Evolutionary conservation across 2,888 invertebrate species (phyloP).

Genomic region (Harpalus rufipes): DNA sequence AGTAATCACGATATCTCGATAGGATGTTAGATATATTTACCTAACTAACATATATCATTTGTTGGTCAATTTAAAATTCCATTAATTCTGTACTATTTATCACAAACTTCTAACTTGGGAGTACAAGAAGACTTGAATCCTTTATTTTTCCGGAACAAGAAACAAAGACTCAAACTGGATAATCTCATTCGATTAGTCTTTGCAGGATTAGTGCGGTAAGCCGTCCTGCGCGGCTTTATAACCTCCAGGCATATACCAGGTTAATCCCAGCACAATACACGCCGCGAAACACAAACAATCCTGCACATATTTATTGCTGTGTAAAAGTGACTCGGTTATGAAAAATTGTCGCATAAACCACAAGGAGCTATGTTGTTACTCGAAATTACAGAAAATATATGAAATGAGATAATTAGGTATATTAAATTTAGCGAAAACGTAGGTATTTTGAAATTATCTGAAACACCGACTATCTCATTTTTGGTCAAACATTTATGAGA

Average conservation of each 20-base stretch:
- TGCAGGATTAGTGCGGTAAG: conserved; percentile 28
- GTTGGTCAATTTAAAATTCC: conserved; percentile 7
- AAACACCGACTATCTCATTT: no score
- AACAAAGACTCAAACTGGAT: conserved; percentile 43
- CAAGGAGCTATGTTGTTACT: no score
- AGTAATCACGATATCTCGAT: background rate
- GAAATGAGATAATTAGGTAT: no score
- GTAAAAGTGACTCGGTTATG: background rate
- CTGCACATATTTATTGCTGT: background rate
- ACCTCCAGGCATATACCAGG: conserved; percentile 22
- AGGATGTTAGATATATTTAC: background rate
- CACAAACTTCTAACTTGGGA: conserved; percentile 7
- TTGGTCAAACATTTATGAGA: no score
- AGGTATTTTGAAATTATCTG: no score
- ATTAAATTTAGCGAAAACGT: no score
- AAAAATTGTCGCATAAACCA: background rate
- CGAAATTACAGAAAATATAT: no score
- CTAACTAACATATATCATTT: background rate
- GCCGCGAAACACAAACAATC: background rate
- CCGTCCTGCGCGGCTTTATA: conserved; percentile 32
- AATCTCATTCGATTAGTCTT: conserved; percentile 45
- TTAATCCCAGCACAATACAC: conserved; percentile 15
- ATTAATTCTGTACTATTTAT: conserved; percentile 11
- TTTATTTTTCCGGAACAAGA: conserved; percentile 31
- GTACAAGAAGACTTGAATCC: conserved; percentile 9